These are phyloP conservation scores for Eulemur rufifrons DNA, from an alignment of 2,113 vertebrate genomes.

Conservation along the genomic window DNA sequence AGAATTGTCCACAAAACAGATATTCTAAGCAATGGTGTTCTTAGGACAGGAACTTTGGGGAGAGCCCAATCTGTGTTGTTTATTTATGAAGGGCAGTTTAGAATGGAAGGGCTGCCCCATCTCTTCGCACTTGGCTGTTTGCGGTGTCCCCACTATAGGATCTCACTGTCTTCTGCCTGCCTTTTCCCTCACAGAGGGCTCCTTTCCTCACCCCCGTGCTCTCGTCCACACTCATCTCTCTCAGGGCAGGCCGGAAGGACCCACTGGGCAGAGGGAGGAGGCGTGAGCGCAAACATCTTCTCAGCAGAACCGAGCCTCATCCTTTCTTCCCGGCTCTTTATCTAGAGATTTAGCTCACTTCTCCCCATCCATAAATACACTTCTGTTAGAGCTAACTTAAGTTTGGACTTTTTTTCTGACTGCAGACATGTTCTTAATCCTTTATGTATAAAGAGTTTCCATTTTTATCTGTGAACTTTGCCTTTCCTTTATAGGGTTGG, in stretches of 20 bases:
- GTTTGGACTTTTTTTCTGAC: not conserved
- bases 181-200: not conserved
- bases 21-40: not conserved
- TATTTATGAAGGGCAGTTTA: not conserved
- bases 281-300: not conserved
- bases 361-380: too few species aligned
- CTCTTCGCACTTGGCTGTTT: not conserved
- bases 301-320: not conserved
- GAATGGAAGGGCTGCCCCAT: not conserved
- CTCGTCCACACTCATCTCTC: not conserved
- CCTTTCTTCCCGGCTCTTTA: not conserved
- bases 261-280: not conserved
- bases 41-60: not conserved
- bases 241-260: not conserved
- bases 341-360: not conserved
- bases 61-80: not conserved
- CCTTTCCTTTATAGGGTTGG: not conserved
- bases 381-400: not conserved
- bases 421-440: not conserved
- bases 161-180: not conserved
- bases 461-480: not conserved
- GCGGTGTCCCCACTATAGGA: rapidly evolving
- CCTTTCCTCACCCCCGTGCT: not conserved
- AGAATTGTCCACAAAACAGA: not conserved
- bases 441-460: not conserved